Evolutionary conservation across 2,888 invertebrate genomes (phyloP).

Genomic region (Ligdia adustata): DNA sequence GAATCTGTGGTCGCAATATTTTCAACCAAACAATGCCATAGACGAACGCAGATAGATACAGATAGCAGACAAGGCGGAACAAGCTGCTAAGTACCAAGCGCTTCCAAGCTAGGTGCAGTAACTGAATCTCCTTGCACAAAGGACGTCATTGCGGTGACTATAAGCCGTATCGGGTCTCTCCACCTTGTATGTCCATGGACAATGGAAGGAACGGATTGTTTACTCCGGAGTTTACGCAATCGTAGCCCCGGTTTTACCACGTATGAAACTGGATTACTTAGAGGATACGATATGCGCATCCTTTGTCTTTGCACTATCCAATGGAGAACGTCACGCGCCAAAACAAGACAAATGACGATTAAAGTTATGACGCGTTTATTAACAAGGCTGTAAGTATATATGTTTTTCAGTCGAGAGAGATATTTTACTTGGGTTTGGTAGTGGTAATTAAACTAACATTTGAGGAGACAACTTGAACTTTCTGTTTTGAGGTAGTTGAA

Average conservation of each 20-base stretch:
- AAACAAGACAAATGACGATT: too few relatives aligned
- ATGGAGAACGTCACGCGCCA: too few relatives aligned
- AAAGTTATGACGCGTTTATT: too few relatives aligned
- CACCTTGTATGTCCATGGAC: constrained; percentile 39
- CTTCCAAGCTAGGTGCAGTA: constrained; percentile 38
- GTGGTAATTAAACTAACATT: too few relatives aligned
- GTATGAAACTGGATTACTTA: too few relatives aligned
- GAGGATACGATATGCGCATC: too few relatives aligned
- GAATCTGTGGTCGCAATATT: neutral
- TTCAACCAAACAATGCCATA: neutral
- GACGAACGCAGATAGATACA: neutral
- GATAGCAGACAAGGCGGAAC: constrained; percentile 6
- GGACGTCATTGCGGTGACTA: constrained; percentile 56
- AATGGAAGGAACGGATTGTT: constrained; percentile 39
- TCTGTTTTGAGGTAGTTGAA: too few relatives aligned
- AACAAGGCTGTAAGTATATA: too few relatives aligned
- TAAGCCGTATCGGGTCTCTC: constrained; percentile 44
- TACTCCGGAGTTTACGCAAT: constrained; percentile 18
- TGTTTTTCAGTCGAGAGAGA: too few relatives aligned
- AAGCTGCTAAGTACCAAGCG: neutral
- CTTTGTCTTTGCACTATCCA: too few relatives aligned
- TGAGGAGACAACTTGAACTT: too few relatives aligned
- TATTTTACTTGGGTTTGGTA: too few relatives aligned
- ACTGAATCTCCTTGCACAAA: constrained; percentile 51
- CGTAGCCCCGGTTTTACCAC: constrained; percentile 5